Conservation (phyloP, 1,140 invertebrate genomes). For the Ceratitis capitata region DNA sequence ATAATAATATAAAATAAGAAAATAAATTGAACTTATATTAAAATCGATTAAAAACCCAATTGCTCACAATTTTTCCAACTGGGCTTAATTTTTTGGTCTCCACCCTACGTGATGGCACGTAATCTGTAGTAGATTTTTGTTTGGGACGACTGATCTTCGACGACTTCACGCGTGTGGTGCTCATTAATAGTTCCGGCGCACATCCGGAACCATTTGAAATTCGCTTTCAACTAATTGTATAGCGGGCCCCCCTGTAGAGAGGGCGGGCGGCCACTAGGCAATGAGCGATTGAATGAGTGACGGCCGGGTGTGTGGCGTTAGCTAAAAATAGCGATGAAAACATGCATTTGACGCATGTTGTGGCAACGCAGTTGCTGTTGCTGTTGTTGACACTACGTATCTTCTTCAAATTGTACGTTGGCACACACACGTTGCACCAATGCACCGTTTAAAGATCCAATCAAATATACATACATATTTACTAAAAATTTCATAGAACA, state of each 20-base stretch:
- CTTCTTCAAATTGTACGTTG: not conserved
- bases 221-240: slow-evolving; percentile 30
- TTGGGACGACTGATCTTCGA: not conserved
- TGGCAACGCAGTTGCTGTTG: not conserved
- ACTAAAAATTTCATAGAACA: not conserved
- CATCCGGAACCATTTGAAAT: slow-evolving; percentile 37
- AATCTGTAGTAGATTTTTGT: not conserved
- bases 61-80: not conserved
- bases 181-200: slow-evolving; percentile 41
- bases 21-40: too few relatives aligned
- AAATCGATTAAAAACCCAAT: too few relatives aligned
- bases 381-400: not conserved
- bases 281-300: not conserved
- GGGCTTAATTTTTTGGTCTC: not conserved
- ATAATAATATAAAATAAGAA: too few relatives aligned
- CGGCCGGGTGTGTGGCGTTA: not conserved
- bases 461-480: not conserved
- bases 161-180: slow-evolving; percentile 9
- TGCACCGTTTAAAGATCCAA: not conserved
- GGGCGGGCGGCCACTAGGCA: too few relatives aligned
- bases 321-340: not conserved
- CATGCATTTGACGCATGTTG: not conserved
- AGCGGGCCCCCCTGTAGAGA: not conserved
- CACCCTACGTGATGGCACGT: not conserved
- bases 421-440: not conserved